A percentile compares a stretch with the other conserved stretches of the same genome.
Conservation (phyloP, 2,888 invertebrate species). For the Stenodera caucasica region DNA sequence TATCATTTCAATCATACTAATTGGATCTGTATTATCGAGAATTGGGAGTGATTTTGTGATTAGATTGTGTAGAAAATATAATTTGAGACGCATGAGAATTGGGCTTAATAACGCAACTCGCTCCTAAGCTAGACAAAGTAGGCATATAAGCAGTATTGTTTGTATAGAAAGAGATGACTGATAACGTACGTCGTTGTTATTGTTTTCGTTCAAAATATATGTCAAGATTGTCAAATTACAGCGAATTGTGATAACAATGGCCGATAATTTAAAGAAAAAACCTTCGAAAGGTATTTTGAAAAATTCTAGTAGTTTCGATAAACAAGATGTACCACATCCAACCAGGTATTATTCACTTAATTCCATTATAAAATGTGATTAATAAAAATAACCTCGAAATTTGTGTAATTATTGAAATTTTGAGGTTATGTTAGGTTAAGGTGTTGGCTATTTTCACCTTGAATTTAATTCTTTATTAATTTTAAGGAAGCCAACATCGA, state of each 20-base stretch:
- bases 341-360: constrained; percentile 48
- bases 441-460: background rate
- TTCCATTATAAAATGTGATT: background rate
- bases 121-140: no score
- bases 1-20: no score
- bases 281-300: constrained; percentile 91
- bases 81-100: no score
- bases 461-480: constrained; percentile 5
- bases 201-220: no score
- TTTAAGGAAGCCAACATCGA: constrained; percentile 45
- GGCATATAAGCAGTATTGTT: no score
- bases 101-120: no score
- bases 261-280: constrained; percentile 80
- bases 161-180: no score
- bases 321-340: constrained; percentile 52
- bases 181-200: no score
- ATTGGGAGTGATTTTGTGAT: no score
- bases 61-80: no score
- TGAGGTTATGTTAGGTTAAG: constrained; percentile 10
- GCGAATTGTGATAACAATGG: constrained; percentile 58
- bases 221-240: constrained; percentile 24
- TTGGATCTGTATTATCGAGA: no score
- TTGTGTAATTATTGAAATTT: background rate
- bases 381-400: no score
- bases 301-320: constrained; percentile 89